Conservation (phyloP, 2,113 vertebrate genomes). For the Emydocephalus ijimae region DNA sequence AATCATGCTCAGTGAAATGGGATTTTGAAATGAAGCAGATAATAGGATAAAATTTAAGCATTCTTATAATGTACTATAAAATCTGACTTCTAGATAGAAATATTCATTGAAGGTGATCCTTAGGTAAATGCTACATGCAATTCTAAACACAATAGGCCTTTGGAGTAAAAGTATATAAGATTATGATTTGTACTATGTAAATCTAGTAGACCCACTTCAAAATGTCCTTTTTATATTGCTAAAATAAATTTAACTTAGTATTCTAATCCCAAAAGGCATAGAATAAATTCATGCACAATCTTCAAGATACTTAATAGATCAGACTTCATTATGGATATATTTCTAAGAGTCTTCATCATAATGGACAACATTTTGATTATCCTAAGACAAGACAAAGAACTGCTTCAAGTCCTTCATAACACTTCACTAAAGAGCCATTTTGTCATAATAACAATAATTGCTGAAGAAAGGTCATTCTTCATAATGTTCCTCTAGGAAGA, state of each 20-base stretch:
- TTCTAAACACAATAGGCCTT: background rate
- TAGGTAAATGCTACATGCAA: background rate
- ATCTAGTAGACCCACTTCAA: background rate
- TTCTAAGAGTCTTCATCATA: background rate
- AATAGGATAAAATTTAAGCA: background rate
- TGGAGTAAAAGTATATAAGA: background rate
- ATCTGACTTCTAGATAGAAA: background rate
- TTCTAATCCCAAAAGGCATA: background rate
- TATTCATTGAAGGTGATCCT: background rate
- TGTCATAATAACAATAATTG: constrained; percentile 16
- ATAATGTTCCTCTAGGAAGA: background rate
- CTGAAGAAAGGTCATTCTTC: background rate
- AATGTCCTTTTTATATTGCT: background rate
- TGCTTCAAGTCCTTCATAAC: background rate
- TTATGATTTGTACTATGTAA: background rate
- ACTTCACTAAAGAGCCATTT: background rate
- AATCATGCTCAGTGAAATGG: background rate
- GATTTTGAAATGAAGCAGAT: background rate
- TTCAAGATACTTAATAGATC: background rate
- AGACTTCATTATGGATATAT: background rate
- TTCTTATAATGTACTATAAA: background rate
- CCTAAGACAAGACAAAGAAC: background rate
- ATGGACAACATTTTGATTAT: background rate
- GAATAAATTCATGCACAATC: background rate
- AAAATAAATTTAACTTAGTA: accelerated